Percentiles rank a stretch among this genome's conserved stretches.
Conservation (phyloP, 2,113 vertebrate species). For the Chloroceryle aenea region DNA sequence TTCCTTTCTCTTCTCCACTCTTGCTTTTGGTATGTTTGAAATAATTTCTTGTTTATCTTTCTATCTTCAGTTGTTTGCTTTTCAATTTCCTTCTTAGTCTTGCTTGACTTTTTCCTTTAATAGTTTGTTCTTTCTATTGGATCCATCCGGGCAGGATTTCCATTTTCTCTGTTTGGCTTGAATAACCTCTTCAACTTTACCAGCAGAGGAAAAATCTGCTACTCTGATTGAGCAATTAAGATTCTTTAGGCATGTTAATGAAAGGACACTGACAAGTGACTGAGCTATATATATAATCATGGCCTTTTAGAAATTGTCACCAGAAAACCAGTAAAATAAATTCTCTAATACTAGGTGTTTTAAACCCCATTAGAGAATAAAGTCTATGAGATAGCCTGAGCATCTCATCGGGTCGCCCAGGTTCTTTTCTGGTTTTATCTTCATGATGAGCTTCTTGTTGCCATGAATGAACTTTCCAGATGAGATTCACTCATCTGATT, state of each 20-base stretch:
- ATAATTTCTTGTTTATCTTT: constrained; percentile 20
- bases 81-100: background rate
- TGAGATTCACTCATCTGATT: constrained; percentile 56
- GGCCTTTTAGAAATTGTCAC: constrained; percentile 28
- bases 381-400: constrained; percentile 7
- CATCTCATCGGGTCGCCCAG: constrained; percentile 13
- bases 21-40: background rate
- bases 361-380: constrained; percentile 50
- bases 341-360: constrained; percentile 40
- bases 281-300: constrained; percentile 45
- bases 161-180: constrained; percentile 41
- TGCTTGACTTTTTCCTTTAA: constrained; percentile 2
- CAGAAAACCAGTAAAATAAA: constrained; percentile 47
- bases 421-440: constrained; percentile 9
- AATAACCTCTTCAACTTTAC: constrained; percentile 49
- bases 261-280: constrained; percentile 52
- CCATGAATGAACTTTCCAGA: constrained; percentile 54
- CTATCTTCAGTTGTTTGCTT: background rate
- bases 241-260: constrained; percentile 49
- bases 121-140: background rate
- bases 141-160: constrained; percentile 25
- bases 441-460: constrained; percentile 41
- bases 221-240: constrained; percentile 57
- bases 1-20: background rate
- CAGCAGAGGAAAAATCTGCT: constrained; percentile 22